Percentiles rank a stretch among this genome's conserved stretches.
phyloP scores from a whole-genome alignment of 2,888 invertebrate genomes.

The Sarcophaga carnaria region DNA sequence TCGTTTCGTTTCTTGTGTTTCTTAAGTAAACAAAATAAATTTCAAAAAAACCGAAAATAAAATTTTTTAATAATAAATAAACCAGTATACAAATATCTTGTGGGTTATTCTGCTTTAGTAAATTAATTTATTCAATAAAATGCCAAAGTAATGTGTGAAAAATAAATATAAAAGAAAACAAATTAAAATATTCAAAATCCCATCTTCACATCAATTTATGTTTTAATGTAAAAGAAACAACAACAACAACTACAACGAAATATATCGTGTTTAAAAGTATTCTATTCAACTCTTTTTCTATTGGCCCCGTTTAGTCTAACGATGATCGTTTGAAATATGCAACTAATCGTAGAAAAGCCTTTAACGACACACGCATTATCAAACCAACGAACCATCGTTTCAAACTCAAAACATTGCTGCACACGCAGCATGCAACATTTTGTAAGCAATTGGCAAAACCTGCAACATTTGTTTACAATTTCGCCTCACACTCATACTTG shows the following conservation, averaged over 20 bases:
- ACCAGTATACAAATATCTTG: not conserved
- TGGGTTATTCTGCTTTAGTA: too few species aligned
- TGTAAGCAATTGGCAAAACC: not conserved
- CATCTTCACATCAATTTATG: not conserved
- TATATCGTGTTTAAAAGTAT: conserved; percentile 16
- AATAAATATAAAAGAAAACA: not conserved
- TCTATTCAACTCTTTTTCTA: conserved; percentile 63
- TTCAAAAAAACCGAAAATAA: too few species aligned
- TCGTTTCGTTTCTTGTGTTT: conserved; percentile 19
- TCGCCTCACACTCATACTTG: conserved; percentile 21
- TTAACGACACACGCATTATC: conserved; percentile 38
- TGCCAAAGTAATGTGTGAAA: not conserved
- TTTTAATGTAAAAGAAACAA: too few species aligned
- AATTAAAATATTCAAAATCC: not conserved
- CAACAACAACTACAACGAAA: too few species aligned
- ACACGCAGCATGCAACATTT: conserved; percentile 1
- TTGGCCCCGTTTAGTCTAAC: conserved; percentile 68
- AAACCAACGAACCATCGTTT: conserved; percentile 36
- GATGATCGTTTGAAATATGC: conserved; percentile 66
- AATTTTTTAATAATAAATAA: not conserved
- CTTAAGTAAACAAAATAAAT: not conserved
- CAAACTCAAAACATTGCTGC: conserved; percentile 10
- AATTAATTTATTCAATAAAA: too few species aligned
- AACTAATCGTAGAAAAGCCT: conserved; percentile 65
- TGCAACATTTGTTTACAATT: conserved; percentile 13